These are phyloP conservation scores for Odiellus spinosus DNA, from an alignment of 2,888 invertebrate species.

Conservation along the genomic window DNA sequence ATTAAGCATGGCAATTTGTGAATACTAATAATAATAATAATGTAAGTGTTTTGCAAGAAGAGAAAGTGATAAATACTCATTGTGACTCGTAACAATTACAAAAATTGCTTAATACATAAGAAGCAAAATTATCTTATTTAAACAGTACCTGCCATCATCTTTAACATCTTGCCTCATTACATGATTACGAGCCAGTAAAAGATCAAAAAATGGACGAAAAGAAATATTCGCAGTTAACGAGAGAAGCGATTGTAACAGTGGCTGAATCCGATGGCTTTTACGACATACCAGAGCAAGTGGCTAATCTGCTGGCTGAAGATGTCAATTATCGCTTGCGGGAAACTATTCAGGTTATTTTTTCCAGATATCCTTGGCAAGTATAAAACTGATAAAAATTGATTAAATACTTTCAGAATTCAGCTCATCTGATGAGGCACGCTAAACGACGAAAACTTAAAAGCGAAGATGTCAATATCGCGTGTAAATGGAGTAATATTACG, in stretches of 20 bases:
- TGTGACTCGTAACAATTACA: too few species aligned
- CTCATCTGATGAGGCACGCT: conserved; percentile 30
- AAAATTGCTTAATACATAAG: too few species aligned
- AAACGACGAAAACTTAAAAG: conserved; percentile 26
- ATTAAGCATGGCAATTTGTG: too few species aligned
- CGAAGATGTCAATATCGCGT: conserved; percentile 29
- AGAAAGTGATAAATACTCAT: too few species aligned
- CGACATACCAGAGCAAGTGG: conserved; percentile 26
- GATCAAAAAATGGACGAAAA: conserved; percentile 22
- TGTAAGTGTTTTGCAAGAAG: too few species aligned
- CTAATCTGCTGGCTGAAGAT: conserved; percentile 28
- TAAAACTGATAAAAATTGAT: conserved; percentile 6
- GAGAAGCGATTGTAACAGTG: conserved; percentile 26
- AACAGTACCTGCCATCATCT: too few species aligned
- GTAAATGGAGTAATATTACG: conserved; percentile 26
- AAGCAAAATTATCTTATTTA: too few species aligned
- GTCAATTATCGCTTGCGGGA: conserved; percentile 29
- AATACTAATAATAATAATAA: too few species aligned
- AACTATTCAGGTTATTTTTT: conserved; percentile 25
- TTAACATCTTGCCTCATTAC: too few species aligned
- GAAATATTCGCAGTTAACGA: conserved; percentile 27
- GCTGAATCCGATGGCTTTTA: conserved; percentile 27
- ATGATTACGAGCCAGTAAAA: too few species aligned
- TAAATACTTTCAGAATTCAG: conserved; percentile 23
- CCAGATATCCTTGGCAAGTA: background rate